Base-by-base conservation (phyloP, 2,797 vertebrate species). In the Mormyrops boulengeri region DNA sequence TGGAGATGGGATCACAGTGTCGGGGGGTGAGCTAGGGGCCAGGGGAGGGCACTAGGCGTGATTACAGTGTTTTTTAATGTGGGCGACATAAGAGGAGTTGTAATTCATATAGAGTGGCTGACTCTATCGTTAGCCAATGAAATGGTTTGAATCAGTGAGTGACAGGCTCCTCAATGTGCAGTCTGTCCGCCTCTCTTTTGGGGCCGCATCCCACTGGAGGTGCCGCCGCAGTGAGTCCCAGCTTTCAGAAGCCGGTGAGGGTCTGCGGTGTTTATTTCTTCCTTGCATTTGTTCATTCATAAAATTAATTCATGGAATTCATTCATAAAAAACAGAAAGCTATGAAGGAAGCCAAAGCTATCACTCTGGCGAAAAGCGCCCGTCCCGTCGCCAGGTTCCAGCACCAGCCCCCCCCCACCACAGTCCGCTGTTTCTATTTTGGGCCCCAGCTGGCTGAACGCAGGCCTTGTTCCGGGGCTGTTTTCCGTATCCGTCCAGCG, bases 131-230 rank as follows among this genome's bases (percentile, higher is more conserved):
- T 14, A 30, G 11, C 26, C 66, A 69, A 69, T 69, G 66, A 9
- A 14, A 69, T 14, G 66, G 11, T 11, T 69, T 69, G 66, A 69
- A 5, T 69, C 11, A 11, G 66, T 69, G 66, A 69, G 30, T 69
- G 66, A 69, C 26, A 69, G 66, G 66, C 34, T 30, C 2, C 92
- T 94, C 94, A 94, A 90, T 93, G 93, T 90, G 90, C 91, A 93
- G 93, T 94, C 94, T 94, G 93, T 95, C 93, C 90, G 34, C 5
- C 1, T 5, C 26, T 49, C 30, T 34, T 30, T 17, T 30, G 38
- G 38, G 30, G 41, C 77, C 1, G 4, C 69, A 41, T 3, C 26
- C 22, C 22, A 9, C 22, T 4, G 2, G 30, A 69, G 62, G 22
- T 66, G 22, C 0, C 14, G 5, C 30, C 5, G 5, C 7, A 41